Evolutionary conservation across 2,888 invertebrate genomes (phyloP).

Genomic region (Ypsolopha sequella): DNA sequence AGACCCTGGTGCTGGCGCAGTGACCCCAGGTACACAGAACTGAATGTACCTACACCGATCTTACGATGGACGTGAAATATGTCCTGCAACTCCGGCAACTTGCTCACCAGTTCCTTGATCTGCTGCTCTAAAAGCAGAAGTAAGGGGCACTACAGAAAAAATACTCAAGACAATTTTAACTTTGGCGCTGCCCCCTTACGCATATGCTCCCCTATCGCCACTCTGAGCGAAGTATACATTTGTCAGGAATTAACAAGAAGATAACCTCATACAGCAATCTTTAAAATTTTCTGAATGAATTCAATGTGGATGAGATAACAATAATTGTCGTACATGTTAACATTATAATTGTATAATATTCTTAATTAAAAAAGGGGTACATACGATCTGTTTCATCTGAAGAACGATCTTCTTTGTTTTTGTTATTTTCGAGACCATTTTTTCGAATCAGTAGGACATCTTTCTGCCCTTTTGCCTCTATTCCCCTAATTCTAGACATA

Average conservation of each 20-base stretch:
- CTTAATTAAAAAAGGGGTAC: no score
- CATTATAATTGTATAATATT: no score
- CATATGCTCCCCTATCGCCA: no score
- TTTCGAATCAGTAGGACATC: conserved; percentile 32
- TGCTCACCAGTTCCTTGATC: conserved; percentile 50
- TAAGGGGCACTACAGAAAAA: no score
- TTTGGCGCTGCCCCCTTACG: no score
- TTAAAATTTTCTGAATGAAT: no score
- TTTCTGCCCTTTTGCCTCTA: conserved; percentile 45
- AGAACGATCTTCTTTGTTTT: conserved; percentile 34
- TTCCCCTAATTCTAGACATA: conserved; percentile 56
- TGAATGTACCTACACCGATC: conserved; percentile 89
- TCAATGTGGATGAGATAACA: no score
- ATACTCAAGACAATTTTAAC: no score
- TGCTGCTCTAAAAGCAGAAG: conserved; percentile 34
- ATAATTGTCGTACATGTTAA: no score
- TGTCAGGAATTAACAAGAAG: no score
- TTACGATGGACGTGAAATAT: conserved; percentile 77
- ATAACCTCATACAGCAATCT: no score
- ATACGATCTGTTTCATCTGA: conserved; percentile 22
- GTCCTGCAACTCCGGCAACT: conserved; percentile 73
- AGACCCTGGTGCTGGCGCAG: conserved; percentile 59
- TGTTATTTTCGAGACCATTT: conserved; percentile 32
- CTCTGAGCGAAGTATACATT: no score
- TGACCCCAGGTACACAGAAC: conserved; percentile 85